Base-by-base conservation (phyloP, 37 sponge, comb jelly and placozoan genomes). In the Axinella damicornis region DNA sequence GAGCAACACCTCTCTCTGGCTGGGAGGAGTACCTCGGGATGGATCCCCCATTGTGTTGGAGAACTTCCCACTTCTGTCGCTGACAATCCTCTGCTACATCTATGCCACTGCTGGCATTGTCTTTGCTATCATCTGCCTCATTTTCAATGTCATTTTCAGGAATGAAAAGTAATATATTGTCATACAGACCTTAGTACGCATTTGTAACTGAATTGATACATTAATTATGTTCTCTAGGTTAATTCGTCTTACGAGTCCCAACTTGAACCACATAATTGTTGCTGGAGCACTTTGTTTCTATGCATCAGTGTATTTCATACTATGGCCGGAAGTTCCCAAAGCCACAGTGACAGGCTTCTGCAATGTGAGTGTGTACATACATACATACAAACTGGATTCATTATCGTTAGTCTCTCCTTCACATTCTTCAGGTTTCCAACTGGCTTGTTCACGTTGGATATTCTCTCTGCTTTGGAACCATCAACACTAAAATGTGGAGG, bases 361-460 rank as follows among this genome's bases (percentile, higher is more conserved):
- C 60, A 88, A 76, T 73, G 88, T 88, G 27, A 88, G 82, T 62
- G n/a, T n/a, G n/a, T n/a, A n/a, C n/a, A n/a, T n/a, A n/a, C n/a
- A n/a, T n/a, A n/a, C n/a, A n/a, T n/a, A n/a, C n/a, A n/a, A n/a
- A n/a, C n/a, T n/a, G n/a, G n/a, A n/a, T n/a, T n/a, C n/a, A n/a
- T n/a, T n/a, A n/a, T n/a, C n/a, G n/a, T n/a, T n/a, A n/a, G n/a
- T 46, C 4, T 9, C 9, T 46, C 6, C 46, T 46, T 46, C 46
- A 4, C 9, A 12, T 12, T 9, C 4, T 46, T 4, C 46, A 85
- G 85, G 16, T 69, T 4, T 37, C 78, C 9, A 55, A 61, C 19
- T 85, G 78, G 70, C 20, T 85, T 5, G 32, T 53, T 18, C 27
- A 77, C n/a, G 15, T 85, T 74, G 85, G 80, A 24, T 87, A 53